These are phyloP conservation scores for Diorhabda elongata DNA, from an alignment of 1,140 invertebrate genomes.

Conservation along the genomic window DNA sequence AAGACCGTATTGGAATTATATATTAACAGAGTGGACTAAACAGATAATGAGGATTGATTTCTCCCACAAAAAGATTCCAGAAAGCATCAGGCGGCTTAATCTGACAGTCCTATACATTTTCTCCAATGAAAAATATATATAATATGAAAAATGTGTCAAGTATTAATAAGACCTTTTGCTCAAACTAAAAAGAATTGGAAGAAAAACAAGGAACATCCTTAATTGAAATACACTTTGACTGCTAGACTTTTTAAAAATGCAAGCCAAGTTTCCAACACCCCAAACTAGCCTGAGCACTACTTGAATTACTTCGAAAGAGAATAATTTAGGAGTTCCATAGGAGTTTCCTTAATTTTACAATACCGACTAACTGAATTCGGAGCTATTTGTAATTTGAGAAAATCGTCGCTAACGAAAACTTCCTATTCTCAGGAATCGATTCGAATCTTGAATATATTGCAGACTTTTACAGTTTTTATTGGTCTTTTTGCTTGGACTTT, in stretches of 20 bases:
- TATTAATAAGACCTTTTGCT: no score
- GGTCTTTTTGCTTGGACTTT: no score
- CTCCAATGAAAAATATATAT: no score
- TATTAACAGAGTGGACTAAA: no score
- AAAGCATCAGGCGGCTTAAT: no score
- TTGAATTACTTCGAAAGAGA: slow-evolving; percentile 1
- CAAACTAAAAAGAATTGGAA: no score
- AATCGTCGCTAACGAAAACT: not conserved
- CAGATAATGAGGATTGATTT: no score
- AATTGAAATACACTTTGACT: not conserved
- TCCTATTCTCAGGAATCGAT: not conserved
- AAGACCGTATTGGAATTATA: no score
- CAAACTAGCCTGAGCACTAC: not conserved
- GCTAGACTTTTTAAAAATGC: slow-evolving; percentile 1
- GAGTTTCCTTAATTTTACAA: slow-evolving; percentile 3
- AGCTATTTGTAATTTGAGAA: slow-evolving; percentile 1
- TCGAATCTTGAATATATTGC: not conserved
- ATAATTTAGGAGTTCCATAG: slow-evolving; percentile 2
- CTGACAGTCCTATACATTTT: no score
- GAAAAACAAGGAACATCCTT: not conserved
- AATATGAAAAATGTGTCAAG: no score
- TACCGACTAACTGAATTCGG: slow-evolving; percentile 1
- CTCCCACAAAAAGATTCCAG: no score
- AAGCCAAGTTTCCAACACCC: not conserved
- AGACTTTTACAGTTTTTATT: not conserved